Evolutionary conservation across 2,888 invertebrate species (phyloP), one percentile per base, ranked within the genome.

Genomic region (Drosophila setosimentum): DNA sequence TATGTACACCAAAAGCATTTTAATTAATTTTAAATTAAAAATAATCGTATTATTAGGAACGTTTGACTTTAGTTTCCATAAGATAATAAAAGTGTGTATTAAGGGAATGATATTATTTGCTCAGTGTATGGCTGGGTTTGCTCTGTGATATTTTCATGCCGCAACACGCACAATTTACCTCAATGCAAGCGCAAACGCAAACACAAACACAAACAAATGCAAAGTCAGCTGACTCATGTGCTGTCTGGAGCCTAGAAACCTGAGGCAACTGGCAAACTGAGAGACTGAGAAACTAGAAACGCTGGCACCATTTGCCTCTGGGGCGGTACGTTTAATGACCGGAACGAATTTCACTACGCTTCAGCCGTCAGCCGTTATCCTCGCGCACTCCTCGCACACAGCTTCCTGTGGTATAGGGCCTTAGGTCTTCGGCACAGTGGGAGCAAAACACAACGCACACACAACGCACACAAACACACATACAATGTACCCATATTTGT

Each of bases 291-390:
- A 82, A 55, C 59, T 57, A 29, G 42, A 40, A 57, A 57, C 57
- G 42, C 73, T 76, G 57, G 69, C 51, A 64, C 74, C 55, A 65
- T 69, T 73, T 53, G 48, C 58, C 33, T 69, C 32, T 71, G 62
- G 77, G 66, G 84, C 91, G 91, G 91, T 84, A 69, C 91, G 82
- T 86, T 89, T 91, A 91, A 91, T 91, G 88, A 89, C 91, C 90
- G 90, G 90, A 90, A 90, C 90, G 88, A 86, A 90, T 90, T 87
- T 86, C 82, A 55, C 48, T 66, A 55, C 80, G 71, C 77, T 72
- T 73, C 89, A 78, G 68, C 42, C 74, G 77, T 49, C 78, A 76
- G 80, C 72, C 87, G 86, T 83, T 82, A 87, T 90, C 76, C 90
- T 80, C 78, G 70, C 68, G 65, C 66, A 58, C 67, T 74, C 62